Base-by-base conservation (phyloP, 2,113 vertebrate species). In the Asarcornis scutulata region DNA sequence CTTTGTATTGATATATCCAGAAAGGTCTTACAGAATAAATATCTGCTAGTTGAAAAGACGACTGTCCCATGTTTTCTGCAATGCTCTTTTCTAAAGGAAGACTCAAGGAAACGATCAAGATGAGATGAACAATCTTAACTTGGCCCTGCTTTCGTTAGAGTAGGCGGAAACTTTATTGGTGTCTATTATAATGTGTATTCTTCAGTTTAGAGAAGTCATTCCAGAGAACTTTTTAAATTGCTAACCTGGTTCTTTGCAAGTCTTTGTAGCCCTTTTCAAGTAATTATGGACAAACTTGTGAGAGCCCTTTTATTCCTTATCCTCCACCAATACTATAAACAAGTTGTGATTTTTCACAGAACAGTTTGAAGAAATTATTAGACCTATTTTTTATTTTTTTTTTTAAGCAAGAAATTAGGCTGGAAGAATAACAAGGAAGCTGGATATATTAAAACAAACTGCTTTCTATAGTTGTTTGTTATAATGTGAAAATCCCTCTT, bases 401-500 rank as follows among this genome's bases (percentile, higher is more conserved):
- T 64, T 68, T 72, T 32, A 86, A 62, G 56, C 27, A 71, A 83
- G 44, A 92, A 94, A 55, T 86, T 18, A 75, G 48, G 58, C 62
- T 91, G 87, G 77, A 63, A 82, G 48, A 90, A 50, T 53, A 78
- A 67, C 62, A 68, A 63, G 40, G 71, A 91, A 86, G 68, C 66
- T 46, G 52, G 69, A 88, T 73, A 74, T 62, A 75, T 4, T 75
- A 62, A 94, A 89, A 66, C 81, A 92, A 91, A 38, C 78, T 89
- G 73, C 66, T 91, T 96, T 97, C 90, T 92, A 83, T n/a, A 78
- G 75, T 75, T 93, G 87, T 77, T 79, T 76, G 59, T 93, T 91
- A 64, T 92, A 64, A 90, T 83, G 81, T 94, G 91, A 89, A 93
- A 92, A 93, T 83, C 83, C 92, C n/a, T 91, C 81, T 94, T 97